These are phyloP conservation scores for Drosophila lacteicornis DNA, from an alignment of 1,140 invertebrate genomes.

Conservation along the genomic window DNA sequence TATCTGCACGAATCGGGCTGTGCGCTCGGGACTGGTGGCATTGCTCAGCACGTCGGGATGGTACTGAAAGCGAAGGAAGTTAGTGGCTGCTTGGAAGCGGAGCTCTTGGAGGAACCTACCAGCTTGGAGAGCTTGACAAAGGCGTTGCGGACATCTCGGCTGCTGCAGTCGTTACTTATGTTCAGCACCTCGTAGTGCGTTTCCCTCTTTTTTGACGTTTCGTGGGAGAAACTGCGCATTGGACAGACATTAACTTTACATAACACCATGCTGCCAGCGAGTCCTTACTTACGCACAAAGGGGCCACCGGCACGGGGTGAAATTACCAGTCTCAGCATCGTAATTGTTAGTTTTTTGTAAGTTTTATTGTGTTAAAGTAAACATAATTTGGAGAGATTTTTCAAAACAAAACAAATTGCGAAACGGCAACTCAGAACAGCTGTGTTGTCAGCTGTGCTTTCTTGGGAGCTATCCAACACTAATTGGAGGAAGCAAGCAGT, in stretches of 20 bases:
- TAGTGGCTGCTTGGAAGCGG: not conserved
- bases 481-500: no score
- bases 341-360: not conserved
- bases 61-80: conserved; percentile 62
- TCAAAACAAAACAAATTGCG: conserved; percentile 22
- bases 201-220: conserved; percentile 46
- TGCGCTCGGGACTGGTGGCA: conserved; percentile 85
- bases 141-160: conserved; percentile 87
- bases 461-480: no score
- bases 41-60: conserved; percentile 88
- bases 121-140: conserved; percentile 87
- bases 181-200: conserved; percentile 87
- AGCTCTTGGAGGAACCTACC: conserved; percentile 63
- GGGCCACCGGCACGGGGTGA: conserved; percentile 2
- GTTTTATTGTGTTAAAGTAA: not conserved
- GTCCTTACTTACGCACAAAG: conserved; percentile 57
- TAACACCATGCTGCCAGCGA: conserved; percentile 39
- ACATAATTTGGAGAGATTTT: conserved; percentile 14
- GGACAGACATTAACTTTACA: conserved; percentile 48
- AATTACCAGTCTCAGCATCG: conserved; percentile 45
- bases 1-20: conserved; percentile 86
- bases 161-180: conserved; percentile 85
- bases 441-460: not conserved
- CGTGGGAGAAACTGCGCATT: conserved; percentile 49
- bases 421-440: not conserved